Percentiles rank a stretch among this genome's conserved stretches.
Evolutionary conservation across 2,888 invertebrate genomes (phyloP).

Genomic region (Hyposoter didymator): DNA sequence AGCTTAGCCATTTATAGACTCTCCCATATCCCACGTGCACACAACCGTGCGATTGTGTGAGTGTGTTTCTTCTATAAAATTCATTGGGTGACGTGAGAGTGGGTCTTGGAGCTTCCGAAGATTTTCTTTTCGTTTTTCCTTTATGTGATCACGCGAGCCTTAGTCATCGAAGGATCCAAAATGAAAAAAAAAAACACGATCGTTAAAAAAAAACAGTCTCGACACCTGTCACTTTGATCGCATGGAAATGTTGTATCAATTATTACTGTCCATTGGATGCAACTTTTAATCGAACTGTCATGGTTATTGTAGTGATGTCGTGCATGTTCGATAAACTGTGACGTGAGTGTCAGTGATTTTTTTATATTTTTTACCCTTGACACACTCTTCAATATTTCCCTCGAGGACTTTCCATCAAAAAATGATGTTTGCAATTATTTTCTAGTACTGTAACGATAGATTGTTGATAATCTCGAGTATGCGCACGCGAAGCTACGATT

Average conservation of each 20-base stretch:
- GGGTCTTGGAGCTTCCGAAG: slow-evolving; percentile 31
- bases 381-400: slow-evolving; percentile 15
- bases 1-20: slow-evolving; percentile 79
- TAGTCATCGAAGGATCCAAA: background rate
- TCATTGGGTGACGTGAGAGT: slow-evolving; percentile 31
- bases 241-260: slow-evolving; percentile 67
- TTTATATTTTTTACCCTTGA: background rate
- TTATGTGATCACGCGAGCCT: background rate
- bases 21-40: slow-evolving; percentile 38
- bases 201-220: slow-evolving; percentile 62
- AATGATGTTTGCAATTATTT: slow-evolving; percentile 46
- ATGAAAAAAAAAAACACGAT: slow-evolving; percentile 29
- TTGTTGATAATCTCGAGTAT: slow-evolving; percentile 32
- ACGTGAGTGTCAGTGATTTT: slow-evolving; percentile 56
- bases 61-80: slow-evolving; percentile 38
- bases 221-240: slow-evolving; percentile 74
- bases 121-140: slow-evolving; percentile 38
- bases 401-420: slow-evolving; percentile 43
- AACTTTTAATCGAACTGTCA: slow-evolving; percentile 25
- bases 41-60: background rate
- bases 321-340: slow-evolving; percentile 14
- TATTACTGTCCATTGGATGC: slow-evolving; percentile 69
- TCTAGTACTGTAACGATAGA: background rate
- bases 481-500: background rate
- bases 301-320: slow-evolving; percentile 4